Percentiles rank a stretch among this genome's conserved stretches.
Conservation (phyloP, 2,888 invertebrate species). For the Zeuzera pyrina region DNA sequence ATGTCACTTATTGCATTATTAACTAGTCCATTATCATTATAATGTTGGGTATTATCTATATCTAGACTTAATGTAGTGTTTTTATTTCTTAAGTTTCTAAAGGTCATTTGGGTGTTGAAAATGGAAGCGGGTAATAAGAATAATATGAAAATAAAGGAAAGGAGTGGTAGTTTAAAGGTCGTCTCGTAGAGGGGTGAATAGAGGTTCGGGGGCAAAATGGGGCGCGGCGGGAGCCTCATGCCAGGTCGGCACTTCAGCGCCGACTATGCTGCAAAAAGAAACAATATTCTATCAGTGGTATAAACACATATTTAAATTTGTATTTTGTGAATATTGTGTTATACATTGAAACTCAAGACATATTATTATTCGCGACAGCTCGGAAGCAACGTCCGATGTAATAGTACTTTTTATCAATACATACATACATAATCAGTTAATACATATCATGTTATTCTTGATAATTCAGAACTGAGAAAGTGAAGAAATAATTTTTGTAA, state of each 20-base stretch:
- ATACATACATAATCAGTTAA: too few species aligned
- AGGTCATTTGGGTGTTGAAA: conserved; percentile 41
- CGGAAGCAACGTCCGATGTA: too few species aligned
- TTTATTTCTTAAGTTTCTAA: not conserved
- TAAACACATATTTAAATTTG: not conserved
- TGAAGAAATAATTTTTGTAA: too few species aligned
- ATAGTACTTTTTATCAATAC: too few species aligned
- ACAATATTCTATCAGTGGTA: too few species aligned
- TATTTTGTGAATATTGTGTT: not conserved
- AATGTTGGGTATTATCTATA: not conserved
- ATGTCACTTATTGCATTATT: not conserved
- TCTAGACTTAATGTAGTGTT: not conserved
- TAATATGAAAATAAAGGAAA: conserved; percentile 30
- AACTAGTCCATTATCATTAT: not conserved
- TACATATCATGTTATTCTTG: too few species aligned
- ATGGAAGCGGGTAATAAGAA: conserved; percentile 32
- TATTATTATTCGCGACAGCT: too few species aligned
- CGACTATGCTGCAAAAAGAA: conserved; percentile 39
- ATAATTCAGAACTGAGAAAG: too few species aligned
- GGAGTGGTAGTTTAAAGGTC: conserved; percentile 36
- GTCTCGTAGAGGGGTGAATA: conserved; percentile 48
- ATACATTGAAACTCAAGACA: not conserved
- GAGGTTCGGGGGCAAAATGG: conserved; percentile 36
- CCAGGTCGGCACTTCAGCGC: conserved; percentile 49
- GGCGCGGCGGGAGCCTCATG: conserved; percentile 53